Percentiles rank a stretch among this genome's conserved stretches.
phyloP scores from a whole-genome alignment of 2,797 vertebrate genomes.

The Buceros bicornis region DNA sequence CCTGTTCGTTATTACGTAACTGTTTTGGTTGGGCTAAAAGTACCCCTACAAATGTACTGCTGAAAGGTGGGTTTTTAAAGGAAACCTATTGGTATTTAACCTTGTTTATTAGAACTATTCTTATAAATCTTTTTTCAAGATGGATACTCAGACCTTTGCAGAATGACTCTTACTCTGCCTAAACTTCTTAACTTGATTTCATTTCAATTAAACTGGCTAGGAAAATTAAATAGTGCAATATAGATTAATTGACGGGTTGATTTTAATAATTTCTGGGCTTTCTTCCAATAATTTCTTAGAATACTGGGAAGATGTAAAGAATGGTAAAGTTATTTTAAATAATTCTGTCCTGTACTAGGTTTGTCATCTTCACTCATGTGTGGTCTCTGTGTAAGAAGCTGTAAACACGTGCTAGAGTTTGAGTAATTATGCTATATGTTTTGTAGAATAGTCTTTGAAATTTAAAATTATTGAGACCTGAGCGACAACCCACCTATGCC shows the following conservation, averaged over 20 bases:
- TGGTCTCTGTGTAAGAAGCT: background rate
- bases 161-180: background rate
- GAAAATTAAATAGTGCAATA: background rate
- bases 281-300: background rate
- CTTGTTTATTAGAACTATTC: background rate
- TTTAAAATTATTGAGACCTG: background rate
- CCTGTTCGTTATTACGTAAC: background rate
- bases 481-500: background rate
- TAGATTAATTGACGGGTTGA: background rate
- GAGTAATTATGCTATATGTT: background rate
- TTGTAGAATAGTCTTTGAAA: background rate
- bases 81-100: background rate
- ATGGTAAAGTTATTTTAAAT: background rate
- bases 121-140: background rate
- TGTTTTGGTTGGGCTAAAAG: background rate
- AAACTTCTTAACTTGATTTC: background rate
- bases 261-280: background rate
- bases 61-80: background rate
- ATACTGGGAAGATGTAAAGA: background rate
- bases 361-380: background rate
- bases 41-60: background rate
- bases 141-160: background rate
- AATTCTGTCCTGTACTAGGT: background rate
- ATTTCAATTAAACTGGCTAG: background rate
- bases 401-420: background rate